These are phyloP conservation scores for Doryteuthis pealeii DNA, from an alignment of 1,140 invertebrate species.

Conservation along the genomic window DNA sequence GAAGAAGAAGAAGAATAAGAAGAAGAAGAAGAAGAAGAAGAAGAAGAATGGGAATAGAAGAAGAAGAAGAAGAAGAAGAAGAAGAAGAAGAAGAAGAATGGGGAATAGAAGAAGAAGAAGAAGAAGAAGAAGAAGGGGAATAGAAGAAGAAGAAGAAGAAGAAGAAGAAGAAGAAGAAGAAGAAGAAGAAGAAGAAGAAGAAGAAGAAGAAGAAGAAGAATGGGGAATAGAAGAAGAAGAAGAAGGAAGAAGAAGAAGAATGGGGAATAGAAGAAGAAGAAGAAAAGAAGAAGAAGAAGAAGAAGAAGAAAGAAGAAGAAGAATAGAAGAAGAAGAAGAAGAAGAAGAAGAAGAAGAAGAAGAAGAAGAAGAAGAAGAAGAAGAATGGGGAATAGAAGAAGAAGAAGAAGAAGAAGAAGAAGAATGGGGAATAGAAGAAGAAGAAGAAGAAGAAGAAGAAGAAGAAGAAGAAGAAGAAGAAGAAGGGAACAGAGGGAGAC, in stretches of 20 bases:
- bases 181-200: conserved; percentile 10
- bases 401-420: too few species aligned
- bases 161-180: not conserved
- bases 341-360: conserved; percentile 14
- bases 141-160: not conserved
- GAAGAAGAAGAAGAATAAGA: too few species aligned
- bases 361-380: conserved; percentile 6
- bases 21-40: too few species aligned
- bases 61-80: conserved; percentile 10
- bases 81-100: conserved; percentile 7
- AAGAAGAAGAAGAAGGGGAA: too few species aligned
- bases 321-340: not conserved
- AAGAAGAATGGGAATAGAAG: too few species aligned
- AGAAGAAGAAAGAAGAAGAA: too few species aligned
- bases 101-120: conserved; percentile 8
- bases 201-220: too few species aligned
- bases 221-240: too few species aligned
- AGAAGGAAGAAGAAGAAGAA: too few species aligned
- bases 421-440: not conserved
- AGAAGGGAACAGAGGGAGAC: conserved; percentile 14
- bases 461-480: conserved; percentile 19
- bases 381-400: too few species aligned
- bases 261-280: conserved; percentile 1
- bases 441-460: conserved; percentile 22
- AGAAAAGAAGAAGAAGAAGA: too few species aligned